Evolutionary conservation across 2,113 vertebrate genomes (phyloP).

Genomic region (Psophia crepitans): DNA sequence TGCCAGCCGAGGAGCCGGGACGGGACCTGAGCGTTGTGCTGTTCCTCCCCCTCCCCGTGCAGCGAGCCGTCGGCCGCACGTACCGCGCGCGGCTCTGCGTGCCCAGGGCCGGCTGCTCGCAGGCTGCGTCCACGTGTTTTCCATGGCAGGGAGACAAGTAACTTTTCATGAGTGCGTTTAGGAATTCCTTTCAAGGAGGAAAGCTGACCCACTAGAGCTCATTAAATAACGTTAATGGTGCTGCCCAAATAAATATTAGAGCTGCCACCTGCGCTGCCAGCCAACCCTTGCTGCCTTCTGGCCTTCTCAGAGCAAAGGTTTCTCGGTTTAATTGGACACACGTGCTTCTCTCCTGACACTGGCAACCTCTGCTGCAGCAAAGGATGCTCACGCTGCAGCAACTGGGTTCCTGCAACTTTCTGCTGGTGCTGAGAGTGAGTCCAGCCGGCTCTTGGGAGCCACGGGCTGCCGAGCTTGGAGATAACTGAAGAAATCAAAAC

Average conservation of each 20-base stretch:
- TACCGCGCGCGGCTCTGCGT: rapidly evolving
- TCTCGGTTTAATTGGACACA: background rate
- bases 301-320: background rate
- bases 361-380: background rate
- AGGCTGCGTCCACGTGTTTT: background rate
- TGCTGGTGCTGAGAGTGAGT: rapidly evolving
- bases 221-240: background rate
- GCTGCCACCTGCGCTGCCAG: background rate
- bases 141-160: background rate
- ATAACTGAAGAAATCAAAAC: background rate
- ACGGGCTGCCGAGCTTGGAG: rapidly evolving
- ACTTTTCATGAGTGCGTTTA: background rate
- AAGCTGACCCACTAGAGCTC: background rate
- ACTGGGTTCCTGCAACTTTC: background rate
- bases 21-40: background rate
- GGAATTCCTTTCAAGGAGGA: background rate
- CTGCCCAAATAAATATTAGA: background rate
- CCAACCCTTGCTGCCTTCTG: background rate
- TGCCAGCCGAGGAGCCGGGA: rapidly evolving
- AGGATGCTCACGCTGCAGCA: background rate
- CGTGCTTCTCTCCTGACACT: background rate
- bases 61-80: rapidly evolving
- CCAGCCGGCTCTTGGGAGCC: background rate
- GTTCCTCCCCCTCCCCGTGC: background rate
- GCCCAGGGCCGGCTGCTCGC: rapidly evolving